Conservation (phyloP, 2,888 invertebrate genomes). For the Caenorhabditis wallacei region DNA sequence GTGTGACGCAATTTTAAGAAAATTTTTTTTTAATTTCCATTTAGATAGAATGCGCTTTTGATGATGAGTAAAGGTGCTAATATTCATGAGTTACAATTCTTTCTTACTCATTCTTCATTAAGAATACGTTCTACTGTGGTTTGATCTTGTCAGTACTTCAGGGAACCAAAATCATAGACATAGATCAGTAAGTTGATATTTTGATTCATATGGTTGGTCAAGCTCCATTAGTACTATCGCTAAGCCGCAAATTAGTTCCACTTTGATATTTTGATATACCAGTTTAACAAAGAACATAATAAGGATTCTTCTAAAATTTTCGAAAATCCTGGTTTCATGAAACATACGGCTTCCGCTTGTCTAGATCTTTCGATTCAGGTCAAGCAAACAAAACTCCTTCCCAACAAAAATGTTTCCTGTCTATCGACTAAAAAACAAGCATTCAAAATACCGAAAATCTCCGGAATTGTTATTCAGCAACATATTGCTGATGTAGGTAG, state of each 20-base stretch:
- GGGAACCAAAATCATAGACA: not conserved
- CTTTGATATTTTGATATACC: slow-evolving; percentile 20
- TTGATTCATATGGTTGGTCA: too few species aligned
- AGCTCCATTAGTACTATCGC: too few species aligned
- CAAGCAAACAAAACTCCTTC: slow-evolving; percentile 35
- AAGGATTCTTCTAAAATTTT: slow-evolving; percentile 24
- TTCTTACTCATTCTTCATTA: not conserved
- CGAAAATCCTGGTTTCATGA: slow-evolving; percentile 16
- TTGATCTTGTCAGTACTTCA: not conserved
- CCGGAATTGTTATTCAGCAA: slow-evolving; percentile 22
- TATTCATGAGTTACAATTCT: not conserved
- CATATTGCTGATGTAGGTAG: not conserved
- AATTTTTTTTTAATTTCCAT: slow-evolving; percentile 40
- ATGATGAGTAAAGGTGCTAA: not conserved
- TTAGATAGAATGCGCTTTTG: slow-evolving; percentile 29
- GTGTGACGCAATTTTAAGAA: slow-evolving; percentile 28
- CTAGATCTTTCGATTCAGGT: slow-evolving; percentile 29
- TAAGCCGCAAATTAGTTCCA: not conserved
- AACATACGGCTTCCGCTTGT: slow-evolving; percentile 12
- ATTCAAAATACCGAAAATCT: too few species aligned
- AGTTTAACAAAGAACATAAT: slow-evolving; percentile 5
- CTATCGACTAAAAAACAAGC: not conserved
- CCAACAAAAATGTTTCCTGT: slow-evolving; percentile 35
- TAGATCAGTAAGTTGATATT: too few species aligned
- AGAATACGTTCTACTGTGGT: not conserved